These are phyloP conservation scores for Syndactyla subalaris DNA, from an alignment of 2,797 vertebrate species.

Conservation along the genomic window DNA sequence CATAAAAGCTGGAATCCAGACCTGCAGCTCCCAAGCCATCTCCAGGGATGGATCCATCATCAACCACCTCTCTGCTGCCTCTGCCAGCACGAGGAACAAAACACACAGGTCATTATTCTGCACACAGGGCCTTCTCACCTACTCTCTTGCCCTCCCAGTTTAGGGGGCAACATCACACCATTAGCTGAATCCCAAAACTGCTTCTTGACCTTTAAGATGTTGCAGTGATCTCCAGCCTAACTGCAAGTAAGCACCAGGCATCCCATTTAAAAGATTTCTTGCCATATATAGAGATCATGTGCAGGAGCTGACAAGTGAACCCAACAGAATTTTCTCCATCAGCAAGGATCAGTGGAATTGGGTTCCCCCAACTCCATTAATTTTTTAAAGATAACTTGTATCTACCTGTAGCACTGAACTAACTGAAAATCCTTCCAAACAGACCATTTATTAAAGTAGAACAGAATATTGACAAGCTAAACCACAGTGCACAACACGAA, in stretches of 20 bases:
- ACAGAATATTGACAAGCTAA: neutral
- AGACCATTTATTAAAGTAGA: neutral
- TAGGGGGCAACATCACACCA: neutral
- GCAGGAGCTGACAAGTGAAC: neutral
- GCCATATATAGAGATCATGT: neutral
- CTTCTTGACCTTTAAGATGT: neutral
- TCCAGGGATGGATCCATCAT: conserved; percentile 87
- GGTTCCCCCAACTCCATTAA: neutral
- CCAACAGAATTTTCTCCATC: neutral
- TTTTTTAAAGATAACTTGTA: neutral
- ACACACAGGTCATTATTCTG: neutral
- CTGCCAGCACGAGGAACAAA: conserved; percentile 62
- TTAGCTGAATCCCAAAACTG: neutral
- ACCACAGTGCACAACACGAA: neutral
- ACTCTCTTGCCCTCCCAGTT: neutral
- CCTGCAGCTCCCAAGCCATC: conserved; percentile 91
- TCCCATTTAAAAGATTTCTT: neutral
- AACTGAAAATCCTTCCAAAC: neutral
- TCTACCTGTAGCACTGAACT: neutral
- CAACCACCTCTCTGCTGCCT: conserved; percentile 83
- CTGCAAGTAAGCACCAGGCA: neutral
- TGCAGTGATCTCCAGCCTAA: neutral
- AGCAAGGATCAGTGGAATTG: neutral
- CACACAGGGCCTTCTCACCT: neutral
- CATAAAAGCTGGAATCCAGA: conserved; percentile 91